Percentiles rank a stretch among this genome's conserved stretches.
Evolutionary conservation across 2,113 vertebrate genomes (phyloP).

Genomic region (Dromiciops gliroides): DNA sequence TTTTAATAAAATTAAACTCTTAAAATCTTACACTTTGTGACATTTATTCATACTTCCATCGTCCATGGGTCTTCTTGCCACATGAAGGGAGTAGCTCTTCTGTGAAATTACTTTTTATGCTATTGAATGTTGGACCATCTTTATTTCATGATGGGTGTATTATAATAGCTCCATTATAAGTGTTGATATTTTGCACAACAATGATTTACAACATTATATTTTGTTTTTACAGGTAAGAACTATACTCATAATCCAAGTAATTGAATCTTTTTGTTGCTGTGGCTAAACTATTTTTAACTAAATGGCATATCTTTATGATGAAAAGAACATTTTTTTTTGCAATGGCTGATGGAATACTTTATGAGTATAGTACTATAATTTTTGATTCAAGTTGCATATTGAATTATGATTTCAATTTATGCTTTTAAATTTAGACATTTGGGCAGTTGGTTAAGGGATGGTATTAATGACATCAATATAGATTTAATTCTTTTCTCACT

Average conservation of each 20-base stretch:
- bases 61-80: slow-evolving; percentile 20
- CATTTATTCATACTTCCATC: slow-evolving; percentile 14
- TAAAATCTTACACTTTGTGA: slow-evolving; percentile 52
- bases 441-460: background rate
- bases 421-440: background rate
- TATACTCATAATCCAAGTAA: background rate
- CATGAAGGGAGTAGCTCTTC: background rate
- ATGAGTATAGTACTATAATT: background rate
- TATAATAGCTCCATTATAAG: background rate
- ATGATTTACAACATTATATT: background rate
- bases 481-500: too few relatives aligned
- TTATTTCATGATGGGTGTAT: background rate
- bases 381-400: background rate
- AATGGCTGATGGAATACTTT: background rate
- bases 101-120: background rate
- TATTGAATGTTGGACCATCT: background rate
- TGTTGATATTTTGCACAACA: background rate
- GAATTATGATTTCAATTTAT: background rate
- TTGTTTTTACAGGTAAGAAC: background rate
- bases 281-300: background rate
- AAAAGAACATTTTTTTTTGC: slow-evolving; percentile 18
- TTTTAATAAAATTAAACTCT: slow-evolving; percentile 78
- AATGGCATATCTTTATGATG: background rate
- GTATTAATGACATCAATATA: background rate
- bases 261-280: slow-evolving; percentile 4